Conservation (phyloP, 2,888 invertebrate genomes). For the Creontiades dilutus region DNA sequence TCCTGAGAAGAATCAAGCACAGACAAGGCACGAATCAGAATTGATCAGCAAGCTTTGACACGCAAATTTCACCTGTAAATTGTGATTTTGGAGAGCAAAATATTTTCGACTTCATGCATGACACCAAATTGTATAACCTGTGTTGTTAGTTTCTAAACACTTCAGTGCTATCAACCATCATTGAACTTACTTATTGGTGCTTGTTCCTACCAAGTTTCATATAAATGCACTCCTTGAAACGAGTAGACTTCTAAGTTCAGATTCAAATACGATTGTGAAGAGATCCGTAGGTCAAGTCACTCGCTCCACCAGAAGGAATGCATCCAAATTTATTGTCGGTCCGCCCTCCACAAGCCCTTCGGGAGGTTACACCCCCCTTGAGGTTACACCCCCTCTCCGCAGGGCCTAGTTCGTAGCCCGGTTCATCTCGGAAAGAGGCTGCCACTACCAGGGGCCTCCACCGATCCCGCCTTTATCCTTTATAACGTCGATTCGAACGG, state of each 20-base stretch:
- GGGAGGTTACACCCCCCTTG: conserved; percentile 22
- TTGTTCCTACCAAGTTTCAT: too few relatives aligned
- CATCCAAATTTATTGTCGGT: conserved; percentile 69
- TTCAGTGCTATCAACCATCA: too few relatives aligned
- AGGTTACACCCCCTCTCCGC: background rate
- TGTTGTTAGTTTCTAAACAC: too few relatives aligned
- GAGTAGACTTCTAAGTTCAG: background rate
- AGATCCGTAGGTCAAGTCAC: conserved; percentile 58
- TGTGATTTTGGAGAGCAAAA: too few relatives aligned
- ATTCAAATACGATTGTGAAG: conserved; percentile 33
- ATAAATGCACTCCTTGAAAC: too few relatives aligned
- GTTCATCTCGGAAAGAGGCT: conserved; percentile 14
- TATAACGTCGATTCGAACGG: conserved; percentile 49
- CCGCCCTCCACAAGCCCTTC: conserved; percentile 60
- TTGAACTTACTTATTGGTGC: too few relatives aligned
- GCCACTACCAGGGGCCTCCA: conserved; percentile 20
- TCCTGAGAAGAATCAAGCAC: too few relatives aligned
- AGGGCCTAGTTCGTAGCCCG: background rate
- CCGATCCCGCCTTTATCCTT: conserved; percentile 51
- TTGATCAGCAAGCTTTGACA: too few relatives aligned
- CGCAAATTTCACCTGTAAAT: too few relatives aligned
- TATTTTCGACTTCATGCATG: too few relatives aligned
- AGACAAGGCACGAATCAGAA: too few relatives aligned
- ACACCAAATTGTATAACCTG: too few relatives aligned
- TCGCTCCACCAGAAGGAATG: conserved; percentile 52